Base-by-base conservation (phyloP, 2,797 vertebrate species). In the Eospalax fontanierii region DNA sequence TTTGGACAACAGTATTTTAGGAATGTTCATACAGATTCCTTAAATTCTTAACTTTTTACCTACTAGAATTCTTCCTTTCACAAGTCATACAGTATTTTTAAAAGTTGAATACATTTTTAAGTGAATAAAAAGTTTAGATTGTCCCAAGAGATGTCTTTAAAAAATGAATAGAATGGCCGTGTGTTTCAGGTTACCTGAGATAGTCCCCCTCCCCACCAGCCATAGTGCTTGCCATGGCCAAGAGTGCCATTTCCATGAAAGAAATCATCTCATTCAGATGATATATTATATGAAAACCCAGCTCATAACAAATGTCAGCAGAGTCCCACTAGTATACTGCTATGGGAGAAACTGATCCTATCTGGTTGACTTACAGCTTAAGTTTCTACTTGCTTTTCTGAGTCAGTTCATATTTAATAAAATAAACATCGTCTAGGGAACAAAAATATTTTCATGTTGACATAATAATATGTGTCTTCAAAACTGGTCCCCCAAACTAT, bases 371-470 rank as follows among this genome's bases (percentile, higher is more conserved):
- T 86, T 83, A 38, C 0, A 70, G 33, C 9, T 26, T 76, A 40
- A 28, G 71, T 86, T 94, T 95, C 38, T 74, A 66, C 8, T 65
- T 93, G 19, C 65, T 95, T 87, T n/a, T 73, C 66, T 88, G 71
- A 86, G 66, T 90, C 65, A 89, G 75, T n/a, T 95, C 38, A 50
- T 38, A 33, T 12, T 57, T 59, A 46, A 57, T 80, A 65, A 26
- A 92, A 70, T 82, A 26, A 81, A 79, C 21, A 74, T 78, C 71
- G 89, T 93, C 54, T 81, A 30, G 30, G 54, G 46, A 93, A 87
- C 35, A 30, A 93, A 95, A 70, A 59, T 85, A 70, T 63, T 70
- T 89, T 76, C 19, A 28, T 89, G 2, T 91, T 87, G 57, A 46
- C 15, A 28, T 91, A n/a, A 46, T 68, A 74, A 57, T 78, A 8